Percentiles rank a stretch among this genome's conserved stretches.
phyloP scores from a whole-genome alignment of 2,113 vertebrate species.

The Serinus canaria region DNA sequence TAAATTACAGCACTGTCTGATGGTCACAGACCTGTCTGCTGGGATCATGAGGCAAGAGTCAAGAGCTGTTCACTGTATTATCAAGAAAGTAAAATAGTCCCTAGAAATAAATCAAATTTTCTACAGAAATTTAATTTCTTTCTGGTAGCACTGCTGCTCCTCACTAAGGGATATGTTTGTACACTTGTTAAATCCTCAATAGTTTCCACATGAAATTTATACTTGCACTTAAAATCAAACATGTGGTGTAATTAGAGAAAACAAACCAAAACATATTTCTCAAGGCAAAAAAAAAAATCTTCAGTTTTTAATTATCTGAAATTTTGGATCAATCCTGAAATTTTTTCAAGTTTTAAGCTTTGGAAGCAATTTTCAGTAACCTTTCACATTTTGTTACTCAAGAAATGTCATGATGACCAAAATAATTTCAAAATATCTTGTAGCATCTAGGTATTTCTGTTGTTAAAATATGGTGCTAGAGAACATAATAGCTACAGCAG shows the following conservation, averaged over 20 bases:
- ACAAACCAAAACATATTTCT: not conserved
- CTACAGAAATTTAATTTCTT: not conserved
- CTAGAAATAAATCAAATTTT: not conserved
- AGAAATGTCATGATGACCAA: not conserved
- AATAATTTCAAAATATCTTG: not conserved
- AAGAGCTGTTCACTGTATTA: not conserved
- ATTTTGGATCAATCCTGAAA: not conserved
- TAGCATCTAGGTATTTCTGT: not conserved
- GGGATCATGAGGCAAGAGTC: not conserved
- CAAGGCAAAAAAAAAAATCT: not conserved
- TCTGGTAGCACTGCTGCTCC: not conserved
- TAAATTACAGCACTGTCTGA: fast-evolving
- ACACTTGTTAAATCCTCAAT: not conserved
- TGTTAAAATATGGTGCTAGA: not conserved
- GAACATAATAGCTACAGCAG: not conserved
- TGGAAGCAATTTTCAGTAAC: not conserved
- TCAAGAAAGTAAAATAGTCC: not conserved
- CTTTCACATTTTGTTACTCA: not conserved
- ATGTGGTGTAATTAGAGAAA: not conserved
- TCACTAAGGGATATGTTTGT: not conserved
- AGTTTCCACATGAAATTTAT: not conserved
- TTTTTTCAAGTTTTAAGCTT: not conserved
- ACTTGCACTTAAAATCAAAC: not conserved
- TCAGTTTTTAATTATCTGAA: not conserved
- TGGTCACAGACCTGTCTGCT: not conserved